A percentile compares a stretch with the other conserved stretches of the same genome.
phyloP scores from a whole-genome alignment of 2,888 invertebrate species.

The Autographa pulchrina region DNA sequence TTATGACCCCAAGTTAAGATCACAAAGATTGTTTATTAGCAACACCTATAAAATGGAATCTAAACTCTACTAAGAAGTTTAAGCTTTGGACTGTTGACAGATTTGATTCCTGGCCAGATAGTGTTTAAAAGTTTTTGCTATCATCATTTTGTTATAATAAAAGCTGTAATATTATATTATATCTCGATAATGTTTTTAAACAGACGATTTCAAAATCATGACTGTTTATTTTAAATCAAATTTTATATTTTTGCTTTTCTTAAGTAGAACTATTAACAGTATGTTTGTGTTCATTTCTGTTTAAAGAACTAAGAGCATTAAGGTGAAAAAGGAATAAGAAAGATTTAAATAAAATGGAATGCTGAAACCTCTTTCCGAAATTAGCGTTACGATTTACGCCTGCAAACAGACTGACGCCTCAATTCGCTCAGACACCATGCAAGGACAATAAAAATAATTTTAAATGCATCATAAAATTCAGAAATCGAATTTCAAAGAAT shows the following conservation, averaged over 20 bases:
- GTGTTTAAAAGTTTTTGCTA: too few relatives aligned
- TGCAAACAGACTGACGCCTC: conserved; percentile 49
- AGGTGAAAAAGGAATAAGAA: too few relatives aligned
- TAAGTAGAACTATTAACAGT: too few relatives aligned
- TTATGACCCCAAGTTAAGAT: neutral
- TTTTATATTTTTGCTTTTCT: too few relatives aligned
- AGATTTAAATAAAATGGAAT: conserved; percentile 33
- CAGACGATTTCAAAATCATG: too few relatives aligned
- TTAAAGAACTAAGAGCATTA: too few relatives aligned
- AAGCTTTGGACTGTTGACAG: neutral
- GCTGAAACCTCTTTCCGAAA: conserved; percentile 34
- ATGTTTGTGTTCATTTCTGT: too few relatives aligned
- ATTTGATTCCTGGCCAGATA: neutral
- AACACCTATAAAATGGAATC: neutral
- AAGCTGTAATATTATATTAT: too few relatives aligned
- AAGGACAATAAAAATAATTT: conserved; percentile 67
- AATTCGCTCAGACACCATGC: conserved; percentile 46
- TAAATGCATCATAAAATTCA: conserved; percentile 57
- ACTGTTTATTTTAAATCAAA: too few relatives aligned
- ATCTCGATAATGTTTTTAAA: too few relatives aligned
- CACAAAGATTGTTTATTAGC: neutral
- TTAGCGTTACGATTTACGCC: conserved; percentile 48
- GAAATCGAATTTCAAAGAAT: conserved; percentile 66
- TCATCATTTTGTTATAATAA: too few relatives aligned
- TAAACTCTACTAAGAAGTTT: neutral